Conservation (phyloP, 2,888 invertebrate species). For the Leptopilina syphax region DNA sequence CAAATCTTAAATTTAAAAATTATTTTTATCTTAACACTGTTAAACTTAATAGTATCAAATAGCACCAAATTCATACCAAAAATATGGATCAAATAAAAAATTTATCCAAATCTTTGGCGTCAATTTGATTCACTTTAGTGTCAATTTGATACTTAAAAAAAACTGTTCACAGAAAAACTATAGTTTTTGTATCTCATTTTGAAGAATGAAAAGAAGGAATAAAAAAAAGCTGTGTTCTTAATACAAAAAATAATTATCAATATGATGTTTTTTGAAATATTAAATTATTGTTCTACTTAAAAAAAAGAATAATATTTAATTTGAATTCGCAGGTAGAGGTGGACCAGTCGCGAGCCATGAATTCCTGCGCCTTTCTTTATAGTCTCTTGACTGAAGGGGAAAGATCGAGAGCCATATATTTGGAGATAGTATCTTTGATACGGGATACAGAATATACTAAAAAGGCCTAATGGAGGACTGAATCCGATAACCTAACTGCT, state of each 20-base stretch:
- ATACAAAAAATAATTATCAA: neutral
- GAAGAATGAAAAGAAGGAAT: too few species aligned
- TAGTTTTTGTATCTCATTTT: too few species aligned
- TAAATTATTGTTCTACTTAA: slow-evolving; percentile 17
- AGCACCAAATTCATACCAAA: too few species aligned
- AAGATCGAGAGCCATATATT: slow-evolving; percentile 54
- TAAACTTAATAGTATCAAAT: too few species aligned
- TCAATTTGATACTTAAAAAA: too few species aligned
- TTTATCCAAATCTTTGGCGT: too few species aligned
- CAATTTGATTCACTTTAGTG: too few species aligned
- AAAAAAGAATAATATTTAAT: slow-evolving; percentile 33
- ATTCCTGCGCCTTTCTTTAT: neutral
- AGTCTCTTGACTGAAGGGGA: slow-evolving; percentile 7
- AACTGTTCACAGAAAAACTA: too few species aligned
- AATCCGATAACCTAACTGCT: slow-evolving; percentile 18
- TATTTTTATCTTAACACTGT: too few species aligned
- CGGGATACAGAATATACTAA: slow-evolving; percentile 59
- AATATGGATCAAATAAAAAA: too few species aligned
- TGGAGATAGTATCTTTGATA: slow-evolving; percentile 54
- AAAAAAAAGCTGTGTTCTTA: too few species aligned
- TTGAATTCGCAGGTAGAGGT: slow-evolving; percentile 14
- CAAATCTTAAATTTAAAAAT: too few species aligned
- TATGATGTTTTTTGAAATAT: slow-evolving; percentile 30
- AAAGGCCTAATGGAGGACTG: slow-evolving; percentile 66
- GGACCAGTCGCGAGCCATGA: slow-evolving; percentile 37